These are phyloP conservation scores for Misgurnus anguillicaudatus DNA, from an alignment of 2,113 vertebrate genomes.

Conservation along the genomic window DNA sequence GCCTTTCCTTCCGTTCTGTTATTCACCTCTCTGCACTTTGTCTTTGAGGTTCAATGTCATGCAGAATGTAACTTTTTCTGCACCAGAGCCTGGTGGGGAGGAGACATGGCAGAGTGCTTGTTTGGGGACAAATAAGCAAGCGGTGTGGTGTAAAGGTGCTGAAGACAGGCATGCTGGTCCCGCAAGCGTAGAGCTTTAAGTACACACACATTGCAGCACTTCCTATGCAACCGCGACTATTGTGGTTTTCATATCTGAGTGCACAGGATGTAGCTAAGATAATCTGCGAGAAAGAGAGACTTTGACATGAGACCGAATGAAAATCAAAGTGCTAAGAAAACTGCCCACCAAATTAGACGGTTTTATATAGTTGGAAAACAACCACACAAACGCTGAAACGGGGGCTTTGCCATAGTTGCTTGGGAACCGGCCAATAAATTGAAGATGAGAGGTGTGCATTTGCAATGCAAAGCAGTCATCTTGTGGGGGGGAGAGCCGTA, in stretches of 20 bases:
- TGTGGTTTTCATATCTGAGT: slow-evolving; percentile 52
- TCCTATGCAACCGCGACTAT: slow-evolving; percentile 56
- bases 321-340: slow-evolving; percentile 16
- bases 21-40: slow-evolving; percentile 24
- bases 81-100: not conserved
- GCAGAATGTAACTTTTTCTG: not conserved
- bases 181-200: slow-evolving; percentile 15
- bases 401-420: slow-evolving; percentile 33
- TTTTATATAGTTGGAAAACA: slow-evolving; percentile 20
- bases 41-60: slow-evolving; percentile 35
- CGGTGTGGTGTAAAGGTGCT: slow-evolving; percentile 8
- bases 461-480: slow-evolving; percentile 55
- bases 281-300: slow-evolving; percentile 29
- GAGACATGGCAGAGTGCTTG: not conserved
- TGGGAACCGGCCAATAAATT: slow-evolving; percentile 48
- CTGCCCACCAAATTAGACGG: not conserved
- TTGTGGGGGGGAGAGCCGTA: slow-evolving; percentile 14
- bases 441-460: slow-evolving; percentile 50
- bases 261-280: slow-evolving; percentile 55
- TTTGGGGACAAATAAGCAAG: slow-evolving; percentile 44
- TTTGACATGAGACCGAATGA: not conserved
- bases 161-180: slow-evolving; percentile 36
- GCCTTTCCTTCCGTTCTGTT: not conserved
- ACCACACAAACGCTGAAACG: slow-evolving; percentile 20
- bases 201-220: slow-evolving; percentile 43